These are phyloP conservation scores for Drymonia ruficornis DNA, from an alignment of 2,888 invertebrate genomes.

Conservation along the genomic window DNA sequence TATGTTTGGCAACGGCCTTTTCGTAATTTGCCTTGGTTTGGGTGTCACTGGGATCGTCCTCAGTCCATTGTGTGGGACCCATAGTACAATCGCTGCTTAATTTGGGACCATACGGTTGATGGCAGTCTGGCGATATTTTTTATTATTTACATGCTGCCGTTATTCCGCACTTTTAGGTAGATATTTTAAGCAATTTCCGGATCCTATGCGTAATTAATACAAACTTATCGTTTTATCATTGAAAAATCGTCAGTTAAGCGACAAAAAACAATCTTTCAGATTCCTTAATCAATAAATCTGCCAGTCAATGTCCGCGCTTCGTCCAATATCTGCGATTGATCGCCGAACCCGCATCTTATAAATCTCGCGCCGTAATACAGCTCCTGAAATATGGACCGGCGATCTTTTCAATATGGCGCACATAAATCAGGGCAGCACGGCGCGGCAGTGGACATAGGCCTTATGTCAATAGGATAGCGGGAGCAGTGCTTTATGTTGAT, in stretches of 20 bases:
- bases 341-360: neutral
- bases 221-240: no score
- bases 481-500: neutral
- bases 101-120: no score
- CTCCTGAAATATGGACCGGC: constrained; percentile 1
- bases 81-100: no score
- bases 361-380: constrained; percentile 2
- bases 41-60: no score
- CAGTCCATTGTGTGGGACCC: no score
- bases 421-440: constrained; percentile 4
- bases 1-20: no score
- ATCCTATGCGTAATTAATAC: no score
- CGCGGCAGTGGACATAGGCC: neutral
- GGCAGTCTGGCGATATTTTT: no score
- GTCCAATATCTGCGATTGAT: constrained; percentile 2
- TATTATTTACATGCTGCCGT: no score
- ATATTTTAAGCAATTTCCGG: no score
- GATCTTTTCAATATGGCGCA: constrained; percentile 4
- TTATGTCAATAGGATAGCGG: neutral
- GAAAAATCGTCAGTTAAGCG: neutral
- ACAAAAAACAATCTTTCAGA: neutral
- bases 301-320: neutral
- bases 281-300: constrained; percentile 4
- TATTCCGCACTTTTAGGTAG: no score
- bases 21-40: no score